phyloP scores from a whole-genome alignment of 1,140 invertebrate genomes.

The Cotesia typhae region DNA sequence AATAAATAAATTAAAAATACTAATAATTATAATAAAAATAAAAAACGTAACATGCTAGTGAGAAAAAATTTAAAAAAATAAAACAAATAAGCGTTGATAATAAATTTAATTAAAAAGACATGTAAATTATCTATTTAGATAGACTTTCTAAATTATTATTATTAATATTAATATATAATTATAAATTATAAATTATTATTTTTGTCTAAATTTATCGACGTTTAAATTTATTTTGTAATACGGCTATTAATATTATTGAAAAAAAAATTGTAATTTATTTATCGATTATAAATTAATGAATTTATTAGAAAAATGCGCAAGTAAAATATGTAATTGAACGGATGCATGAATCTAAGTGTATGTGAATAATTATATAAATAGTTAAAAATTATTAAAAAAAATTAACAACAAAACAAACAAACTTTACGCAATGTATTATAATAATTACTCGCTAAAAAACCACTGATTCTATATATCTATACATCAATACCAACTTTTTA shows the following conservation, averaged over 20 bases:
- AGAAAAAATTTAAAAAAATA: slow-evolving; percentile 2
- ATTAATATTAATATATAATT: too few relatives aligned
- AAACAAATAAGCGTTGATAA: slow-evolving; percentile 12
- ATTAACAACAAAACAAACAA: slow-evolving; percentile 30
- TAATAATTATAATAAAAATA: background rate
- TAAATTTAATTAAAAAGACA: slow-evolving; percentile 35
- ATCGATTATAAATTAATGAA: too few relatives aligned
- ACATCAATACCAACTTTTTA: slow-evolving; percentile 46
- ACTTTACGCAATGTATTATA: slow-evolving; percentile 48
- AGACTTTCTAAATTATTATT: slow-evolving; percentile 15
- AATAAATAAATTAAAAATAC: slow-evolving; percentile 9
- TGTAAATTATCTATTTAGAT: slow-evolving; percentile 19
- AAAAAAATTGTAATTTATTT: too few relatives aligned
- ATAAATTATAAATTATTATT: too few relatives aligned
- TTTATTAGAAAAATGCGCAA: background rate
- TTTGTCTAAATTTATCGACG: background rate
- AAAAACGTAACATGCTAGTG: slow-evolving; percentile 30
- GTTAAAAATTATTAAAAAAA: slow-evolving; percentile 31
- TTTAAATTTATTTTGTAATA: too few relatives aligned
- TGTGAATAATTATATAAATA: slow-evolving; percentile 9
- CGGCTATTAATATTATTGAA: too few relatives aligned
- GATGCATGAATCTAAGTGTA: background rate
- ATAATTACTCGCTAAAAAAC: slow-evolving; percentile 43
- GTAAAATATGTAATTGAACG: background rate
- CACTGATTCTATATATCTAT: slow-evolving; percentile 38